Percentiles rank a stretch among this genome's conserved stretches.
These are phyloP conservation scores for Aptenodytes forsteri DNA, from an alignment of 2,113 vertebrate genomes.

Conservation along the genomic window DNA sequence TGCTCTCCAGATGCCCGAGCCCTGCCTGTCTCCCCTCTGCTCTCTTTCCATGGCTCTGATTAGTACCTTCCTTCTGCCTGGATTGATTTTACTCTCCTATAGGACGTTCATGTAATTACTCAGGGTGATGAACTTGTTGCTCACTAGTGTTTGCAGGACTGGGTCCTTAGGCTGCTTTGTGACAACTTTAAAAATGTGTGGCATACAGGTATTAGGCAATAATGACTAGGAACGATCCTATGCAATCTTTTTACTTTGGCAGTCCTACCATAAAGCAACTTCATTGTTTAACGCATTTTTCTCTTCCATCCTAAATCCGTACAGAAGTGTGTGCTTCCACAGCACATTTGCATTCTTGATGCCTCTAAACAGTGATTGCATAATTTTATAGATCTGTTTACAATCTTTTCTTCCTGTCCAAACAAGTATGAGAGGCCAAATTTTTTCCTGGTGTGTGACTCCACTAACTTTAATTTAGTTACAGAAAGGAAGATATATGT, in stretches of 20 bases:
- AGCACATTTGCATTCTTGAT: constrained; percentile 27
- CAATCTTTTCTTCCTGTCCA: constrained; percentile 26
- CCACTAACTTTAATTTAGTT: constrained; percentile 28
- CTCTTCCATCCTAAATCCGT: background rate
- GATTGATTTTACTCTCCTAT: background rate
- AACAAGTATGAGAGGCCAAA: constrained; percentile 1
- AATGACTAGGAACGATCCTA: background rate
- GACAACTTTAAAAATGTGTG: background rate
- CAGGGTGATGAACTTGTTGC: background rate
- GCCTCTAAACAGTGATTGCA: background rate
- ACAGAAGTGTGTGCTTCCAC: background rate
- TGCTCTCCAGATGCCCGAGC: background rate
- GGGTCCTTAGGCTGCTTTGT: background rate
- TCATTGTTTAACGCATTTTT: background rate
- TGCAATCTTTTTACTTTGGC: background rate
- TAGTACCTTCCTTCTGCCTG: background rate
- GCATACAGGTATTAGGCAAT: background rate
- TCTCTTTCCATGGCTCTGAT: background rate
- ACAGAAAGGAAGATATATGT: constrained; percentile 9
- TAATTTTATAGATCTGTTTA: constrained; percentile 34
- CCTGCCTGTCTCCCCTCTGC: background rate
- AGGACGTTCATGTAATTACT: background rate
- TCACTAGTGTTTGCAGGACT: background rate
- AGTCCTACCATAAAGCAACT: background rate
- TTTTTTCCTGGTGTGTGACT: background rate